Percentiles rank a stretch among this genome's conserved stretches.
phyloP scores from a whole-genome alignment of 2,113 vertebrate species.

The Macrotis lagotis region DNA sequence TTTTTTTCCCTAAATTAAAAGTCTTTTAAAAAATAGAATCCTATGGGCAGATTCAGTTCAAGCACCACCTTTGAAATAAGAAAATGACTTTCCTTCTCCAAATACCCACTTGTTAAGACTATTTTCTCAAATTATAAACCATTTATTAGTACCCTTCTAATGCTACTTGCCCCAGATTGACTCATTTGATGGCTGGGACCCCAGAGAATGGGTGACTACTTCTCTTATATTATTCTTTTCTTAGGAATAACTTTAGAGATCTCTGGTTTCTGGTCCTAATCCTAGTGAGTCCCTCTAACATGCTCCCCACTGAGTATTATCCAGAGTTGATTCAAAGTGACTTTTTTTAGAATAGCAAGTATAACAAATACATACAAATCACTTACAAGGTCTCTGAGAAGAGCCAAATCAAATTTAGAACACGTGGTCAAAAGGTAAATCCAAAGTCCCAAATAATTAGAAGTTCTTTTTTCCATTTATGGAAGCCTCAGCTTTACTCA shows the following conservation, averaged over 20 bases:
- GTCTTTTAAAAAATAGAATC: not conserved
- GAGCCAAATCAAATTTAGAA: not conserved
- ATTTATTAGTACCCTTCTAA: not conserved
- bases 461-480: no score
- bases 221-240: not conserved
- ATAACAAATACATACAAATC: not conserved
- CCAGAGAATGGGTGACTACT: not conserved
- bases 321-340: not conserved
- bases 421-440: no score
- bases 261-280: not conserved
- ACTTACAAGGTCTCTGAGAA: not conserved
- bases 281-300: not conserved
- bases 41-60: not conserved
- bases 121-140: not conserved
- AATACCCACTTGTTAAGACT: not conserved
- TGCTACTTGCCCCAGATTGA: not conserved
- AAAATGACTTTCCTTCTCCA: not conserved
- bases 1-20: not conserved
- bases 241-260: not conserved
- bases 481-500: no score
- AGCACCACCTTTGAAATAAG: not conserved
- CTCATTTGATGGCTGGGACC: not conserved
- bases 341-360: not conserved
- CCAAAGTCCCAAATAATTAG: no score
- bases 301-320: not conserved